Percentiles rank a stretch among this genome's conserved stretches.
phyloP scores from a whole-genome alignment of 2,888 invertebrate species.

The Drosophila diplacantha region DNA sequence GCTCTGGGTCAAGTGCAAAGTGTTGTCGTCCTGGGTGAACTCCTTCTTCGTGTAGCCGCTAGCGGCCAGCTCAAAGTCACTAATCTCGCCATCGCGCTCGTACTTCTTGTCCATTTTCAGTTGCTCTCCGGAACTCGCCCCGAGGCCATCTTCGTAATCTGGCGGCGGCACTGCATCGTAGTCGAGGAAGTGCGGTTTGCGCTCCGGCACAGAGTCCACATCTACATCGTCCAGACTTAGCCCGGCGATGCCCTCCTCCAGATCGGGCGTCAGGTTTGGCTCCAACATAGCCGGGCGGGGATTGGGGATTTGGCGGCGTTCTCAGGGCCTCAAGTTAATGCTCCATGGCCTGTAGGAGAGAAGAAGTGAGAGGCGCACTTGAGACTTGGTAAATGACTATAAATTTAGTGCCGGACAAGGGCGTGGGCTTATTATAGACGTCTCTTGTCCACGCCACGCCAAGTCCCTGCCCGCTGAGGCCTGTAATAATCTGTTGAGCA shows the following conservation, averaged over 20 bases:
- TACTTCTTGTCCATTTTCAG: slow-evolving; percentile 77
- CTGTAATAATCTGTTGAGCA: slow-evolving; percentile 32
- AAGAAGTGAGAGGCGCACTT: slow-evolving; percentile 23
- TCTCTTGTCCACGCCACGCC: slow-evolving; percentile 7
- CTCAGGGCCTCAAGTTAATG: slow-evolving; percentile 40
- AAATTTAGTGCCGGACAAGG: slow-evolving; percentile 28
- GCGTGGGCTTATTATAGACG: slow-evolving; percentile 53
- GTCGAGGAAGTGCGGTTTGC: slow-evolving; percentile 82
- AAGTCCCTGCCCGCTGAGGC: slow-evolving; percentile 2
- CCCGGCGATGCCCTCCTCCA: slow-evolving; percentile 53
- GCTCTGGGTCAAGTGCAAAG: slow-evolving; percentile 61
- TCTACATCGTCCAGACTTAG: slow-evolving; percentile 62
- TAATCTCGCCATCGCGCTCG: slow-evolving; percentile 77
- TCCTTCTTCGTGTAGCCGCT: slow-evolving; percentile 78
- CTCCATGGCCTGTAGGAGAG: slow-evolving; percentile 48
- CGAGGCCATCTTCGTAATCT: slow-evolving; percentile 75
- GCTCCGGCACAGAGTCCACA: slow-evolving; percentile 75
- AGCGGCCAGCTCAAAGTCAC: slow-evolving; percentile 77
- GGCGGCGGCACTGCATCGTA: slow-evolving; percentile 82
- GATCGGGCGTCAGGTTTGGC: slow-evolving; percentile 47
- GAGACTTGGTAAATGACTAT: slow-evolving; percentile 27
- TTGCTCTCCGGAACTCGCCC: slow-evolving; percentile 69
- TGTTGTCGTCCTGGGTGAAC: slow-evolving; percentile 76
- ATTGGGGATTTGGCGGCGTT: slow-evolving; percentile 15
- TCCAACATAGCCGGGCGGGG: slow-evolving; percentile 52